Base-by-base conservation (phyloP, 1,140 invertebrate species). In the Meloidogyne exigua region DNA sequence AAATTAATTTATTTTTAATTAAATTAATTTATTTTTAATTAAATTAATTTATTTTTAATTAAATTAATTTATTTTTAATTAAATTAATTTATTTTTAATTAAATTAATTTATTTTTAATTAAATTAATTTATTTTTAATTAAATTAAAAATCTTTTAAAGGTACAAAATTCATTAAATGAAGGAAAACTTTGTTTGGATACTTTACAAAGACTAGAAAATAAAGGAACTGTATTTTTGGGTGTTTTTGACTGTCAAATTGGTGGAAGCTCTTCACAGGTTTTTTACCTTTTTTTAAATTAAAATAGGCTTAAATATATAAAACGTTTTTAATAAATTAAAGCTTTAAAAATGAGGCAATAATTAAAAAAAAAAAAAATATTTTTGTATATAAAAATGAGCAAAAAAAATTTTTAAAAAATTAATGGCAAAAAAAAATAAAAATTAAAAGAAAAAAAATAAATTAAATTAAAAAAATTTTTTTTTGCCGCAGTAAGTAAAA, bases 191-290 rank as follows among this genome's bases (percentile, higher is more conserved):
- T 84, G 83, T 70, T 68, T 84, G 42, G 83, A 84, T 69, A 85
- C 84, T 11, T 67, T 84, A 15, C 83, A 84, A 79, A 72, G 84
- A 13, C 62, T 78, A 28, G 83, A 85, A 68, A 84, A 84, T 65
- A 85, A 83, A 80, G 83, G 77, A 13, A 83, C 83, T 13, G 68
- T 84, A 23, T 28, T 80, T 44, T 25, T 86, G 23, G 83, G 83
- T 26, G 62, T 84, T 23, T 84, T 49, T 44, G 32, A 80, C 12
- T 84, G 83, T 36, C 83, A 84, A 77, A 65, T 42, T 21, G 75
- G 71, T 13, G 81, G 83, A 11, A 82, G 80, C 39, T 83, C 83
- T 36, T 83, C 81, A 68, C 82, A 83, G 71, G 80, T 81, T 26
- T 21, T 13, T 42, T 23, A 75, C 1, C 28, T 1, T 67, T 76